Conservation (phyloP, 2,888 invertebrate species). For the Acrocyrtus sp. region DNA sequence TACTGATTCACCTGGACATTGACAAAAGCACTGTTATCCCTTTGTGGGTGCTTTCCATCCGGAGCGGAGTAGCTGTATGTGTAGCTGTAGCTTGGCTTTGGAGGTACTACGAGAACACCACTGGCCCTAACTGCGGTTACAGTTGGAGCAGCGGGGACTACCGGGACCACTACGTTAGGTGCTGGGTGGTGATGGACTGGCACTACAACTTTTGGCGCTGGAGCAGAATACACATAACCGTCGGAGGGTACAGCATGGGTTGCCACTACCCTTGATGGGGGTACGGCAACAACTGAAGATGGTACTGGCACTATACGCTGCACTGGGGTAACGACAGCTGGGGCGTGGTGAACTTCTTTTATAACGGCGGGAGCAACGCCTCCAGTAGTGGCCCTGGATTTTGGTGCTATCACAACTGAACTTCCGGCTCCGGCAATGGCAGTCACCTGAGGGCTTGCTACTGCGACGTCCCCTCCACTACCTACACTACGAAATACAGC, state of each 20-base stretch:
- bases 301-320: slow-evolving; percentile 14
- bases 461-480: slow-evolving; percentile 43
- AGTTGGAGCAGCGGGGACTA: slow-evolving; percentile 27
- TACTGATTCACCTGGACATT: slow-evolving; percentile 57
- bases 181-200: no score
- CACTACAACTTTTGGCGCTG: slow-evolving; percentile 13
- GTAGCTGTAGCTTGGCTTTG: slow-evolving; percentile 53
- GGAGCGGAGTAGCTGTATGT: slow-evolving; percentile 58
- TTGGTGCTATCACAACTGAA: slow-evolving; percentile 52
- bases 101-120: slow-evolving; percentile 55
- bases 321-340: slow-evolving; percentile 15
- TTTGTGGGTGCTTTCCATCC: slow-evolving; percentile 58
- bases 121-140: slow-evolving; percentile 37
- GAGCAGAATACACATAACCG: slow-evolving; percentile 31
- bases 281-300: background rate
- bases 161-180: no score
- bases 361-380: background rate
- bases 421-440: slow-evolving; percentile 58
- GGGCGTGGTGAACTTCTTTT: slow-evolving; percentile 15
- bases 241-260: slow-evolving; percentile 19
- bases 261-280: slow-evolving; percentile 20
- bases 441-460: slow-evolving; percentile 49
- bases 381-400: slow-evolving; percentile 50
- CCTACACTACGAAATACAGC: slow-evolving; percentile 29
- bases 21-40: slow-evolving; percentile 59